phyloP scores from a whole-genome alignment of 2,797 vertebrate species.

The Rhynchotus rufescens region DNA sequence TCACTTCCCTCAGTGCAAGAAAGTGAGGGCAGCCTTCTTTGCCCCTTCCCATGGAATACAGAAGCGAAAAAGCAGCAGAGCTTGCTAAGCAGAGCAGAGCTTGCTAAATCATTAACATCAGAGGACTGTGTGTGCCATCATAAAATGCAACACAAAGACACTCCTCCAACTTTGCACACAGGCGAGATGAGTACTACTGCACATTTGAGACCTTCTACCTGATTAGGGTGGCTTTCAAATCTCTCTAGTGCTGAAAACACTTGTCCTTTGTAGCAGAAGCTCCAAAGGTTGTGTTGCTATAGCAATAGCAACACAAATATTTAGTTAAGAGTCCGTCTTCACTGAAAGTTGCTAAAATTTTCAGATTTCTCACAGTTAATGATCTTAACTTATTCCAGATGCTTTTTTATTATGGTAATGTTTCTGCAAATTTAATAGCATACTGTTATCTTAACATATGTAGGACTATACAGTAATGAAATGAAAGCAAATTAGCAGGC shows the following conservation, averaged over 20 bases:
- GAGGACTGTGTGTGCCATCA: fast-evolving
- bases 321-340: not conserved
- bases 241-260: not conserved
- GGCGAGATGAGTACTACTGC: not conserved
- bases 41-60: not conserved
- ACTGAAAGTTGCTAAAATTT: not conserved
- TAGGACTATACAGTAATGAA: not conserved
- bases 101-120: not conserved
- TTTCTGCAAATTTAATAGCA: not conserved
- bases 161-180: not conserved
- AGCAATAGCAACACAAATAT: not conserved
- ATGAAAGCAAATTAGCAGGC: not conserved
- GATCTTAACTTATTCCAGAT: not conserved
- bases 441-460: not conserved
- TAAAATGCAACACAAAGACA: not conserved
- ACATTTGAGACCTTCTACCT: not conserved
- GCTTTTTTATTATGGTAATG: not conserved
- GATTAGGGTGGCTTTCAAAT: not conserved
- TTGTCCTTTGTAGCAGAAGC: not conserved
- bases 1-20: not conserved
- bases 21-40: not conserved
- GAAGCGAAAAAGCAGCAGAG: not conserved
- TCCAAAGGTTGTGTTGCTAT: not conserved
- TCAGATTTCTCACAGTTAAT: not conserved
- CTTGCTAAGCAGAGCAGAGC: not conserved